phyloP scores from a whole-genome alignment of 1,140 invertebrate genomes.

The Cydia strobilella region DNA sequence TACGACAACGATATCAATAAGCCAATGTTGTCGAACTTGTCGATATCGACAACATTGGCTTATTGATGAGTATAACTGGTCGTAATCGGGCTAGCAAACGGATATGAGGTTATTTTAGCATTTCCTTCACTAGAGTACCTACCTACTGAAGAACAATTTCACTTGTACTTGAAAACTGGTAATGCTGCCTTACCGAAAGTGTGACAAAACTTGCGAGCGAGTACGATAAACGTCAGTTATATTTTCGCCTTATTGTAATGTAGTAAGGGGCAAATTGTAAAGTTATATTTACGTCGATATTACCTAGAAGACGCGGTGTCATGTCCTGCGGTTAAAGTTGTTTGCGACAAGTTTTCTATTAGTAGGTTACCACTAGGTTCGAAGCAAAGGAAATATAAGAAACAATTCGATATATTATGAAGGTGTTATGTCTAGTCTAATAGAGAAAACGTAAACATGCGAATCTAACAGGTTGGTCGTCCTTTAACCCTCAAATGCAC shows the following conservation, averaged over 20 bases:
- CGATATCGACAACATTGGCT: neutral
- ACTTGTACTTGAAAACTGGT: conserved; percentile 7
- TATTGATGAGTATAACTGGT: neutral
- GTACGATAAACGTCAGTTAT: neutral
- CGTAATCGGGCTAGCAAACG: neutral
- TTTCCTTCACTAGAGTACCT: neutral
- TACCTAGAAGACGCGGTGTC: neutral
- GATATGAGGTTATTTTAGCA: neutral
- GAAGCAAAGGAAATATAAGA: neutral
- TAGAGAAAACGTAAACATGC: neutral
- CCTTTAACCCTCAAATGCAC: neutral
- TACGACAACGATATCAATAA: no score
- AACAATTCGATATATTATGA: neutral
- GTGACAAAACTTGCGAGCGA: neutral
- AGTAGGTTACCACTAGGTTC: neutral
- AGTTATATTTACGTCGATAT: neutral
- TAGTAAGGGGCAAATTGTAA: neutral
- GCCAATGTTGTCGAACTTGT: no score
- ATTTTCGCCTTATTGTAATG: neutral
- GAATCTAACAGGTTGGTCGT: neutral
- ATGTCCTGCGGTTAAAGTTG: conserved; percentile 4
- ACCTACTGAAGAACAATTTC: neutral
- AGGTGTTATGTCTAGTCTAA: neutral
- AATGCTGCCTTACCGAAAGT: neutral
- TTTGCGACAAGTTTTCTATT: neutral